Evolutionary conservation across 92 coral and sea anemone species (phyloP).

Genomic region (Pocillopora meandrina): DNA sequence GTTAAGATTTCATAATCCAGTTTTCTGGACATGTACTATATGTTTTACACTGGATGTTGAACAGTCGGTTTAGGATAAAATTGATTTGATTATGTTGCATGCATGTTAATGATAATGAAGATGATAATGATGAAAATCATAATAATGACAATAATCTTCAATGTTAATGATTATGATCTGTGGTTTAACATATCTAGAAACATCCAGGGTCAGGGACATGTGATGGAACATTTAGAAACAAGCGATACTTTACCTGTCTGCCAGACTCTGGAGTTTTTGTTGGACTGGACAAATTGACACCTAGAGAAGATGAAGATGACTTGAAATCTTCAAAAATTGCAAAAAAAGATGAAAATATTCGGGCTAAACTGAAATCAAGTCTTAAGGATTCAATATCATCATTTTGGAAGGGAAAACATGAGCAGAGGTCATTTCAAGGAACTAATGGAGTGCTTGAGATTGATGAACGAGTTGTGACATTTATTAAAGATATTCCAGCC

Average conservation of each 20-base stretch:
- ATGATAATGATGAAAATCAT: too few relatives aligned
- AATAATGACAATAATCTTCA: too few relatives aligned
- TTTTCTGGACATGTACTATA: too few relatives aligned
- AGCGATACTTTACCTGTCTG: constrained; percentile 60
- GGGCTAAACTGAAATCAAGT: neutral
- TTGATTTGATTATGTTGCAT: too few relatives aligned
- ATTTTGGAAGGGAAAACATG: neutral
- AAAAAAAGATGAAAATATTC: too few relatives aligned
- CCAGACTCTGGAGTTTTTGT: constrained; percentile 82
- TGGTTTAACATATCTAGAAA: neutral
- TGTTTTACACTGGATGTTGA: too few relatives aligned
- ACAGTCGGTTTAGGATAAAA: too few relatives aligned
- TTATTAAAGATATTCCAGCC: constrained; percentile 31
- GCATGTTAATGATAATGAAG: too few relatives aligned
- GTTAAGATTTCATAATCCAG: too few relatives aligned
- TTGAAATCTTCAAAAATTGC: neutral
- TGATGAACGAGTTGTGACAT: constrained; percentile 64
- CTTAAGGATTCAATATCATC: neutral
- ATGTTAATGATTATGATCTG: too few relatives aligned
- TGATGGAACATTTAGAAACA: constrained; percentile 69
- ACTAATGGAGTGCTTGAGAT: neutral
- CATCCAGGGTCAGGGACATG: constrained; percentile 51
- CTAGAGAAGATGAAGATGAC: constrained; percentile 18
- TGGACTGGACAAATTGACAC: constrained; percentile 64
- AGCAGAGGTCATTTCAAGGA: neutral